These are phyloP conservation scores for Iphiclides podalirius DNA, from an alignment of 2,888 invertebrate genomes.

Conservation along the genomic window DNA sequence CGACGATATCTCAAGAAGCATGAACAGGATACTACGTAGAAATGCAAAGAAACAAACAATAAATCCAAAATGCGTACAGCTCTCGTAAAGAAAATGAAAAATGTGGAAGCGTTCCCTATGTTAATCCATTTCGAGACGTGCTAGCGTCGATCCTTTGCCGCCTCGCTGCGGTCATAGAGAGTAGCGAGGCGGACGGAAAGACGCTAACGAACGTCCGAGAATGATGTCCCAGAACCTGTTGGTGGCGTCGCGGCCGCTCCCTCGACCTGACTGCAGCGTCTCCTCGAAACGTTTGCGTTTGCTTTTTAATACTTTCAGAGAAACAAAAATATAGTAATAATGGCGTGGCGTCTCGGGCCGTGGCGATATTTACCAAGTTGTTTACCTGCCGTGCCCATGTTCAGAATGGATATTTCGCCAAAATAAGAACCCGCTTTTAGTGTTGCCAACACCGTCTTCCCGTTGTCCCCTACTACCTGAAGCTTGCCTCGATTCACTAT, in stretches of 20 bases:
- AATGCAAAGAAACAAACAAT: conserved; percentile 31
- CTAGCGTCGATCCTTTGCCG: conserved; percentile 42
- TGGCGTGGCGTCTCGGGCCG: conserved; percentile 81
- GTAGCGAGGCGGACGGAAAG: conserved; percentile 30
- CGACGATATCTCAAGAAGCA: conserved; percentile 24
- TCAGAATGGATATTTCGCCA: conserved; percentile 99
- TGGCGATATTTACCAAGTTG: conserved; percentile 94
- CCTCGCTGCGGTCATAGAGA: conserved; percentile 32
- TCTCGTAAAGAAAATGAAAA: conserved; percentile 40
- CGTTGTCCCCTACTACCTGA: conserved; percentile 97
- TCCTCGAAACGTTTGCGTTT: conserved; percentile 71
- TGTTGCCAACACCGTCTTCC: conserved; percentile 97
- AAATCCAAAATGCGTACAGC: conserved; percentile 25
- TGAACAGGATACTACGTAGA: conserved; percentile 26
- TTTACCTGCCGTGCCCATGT: conserved; percentile 99
- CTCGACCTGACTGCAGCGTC: conserved; percentile 80
- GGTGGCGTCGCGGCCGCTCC: conserved; percentile 72
- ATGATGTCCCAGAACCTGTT: conserved; percentile 77
- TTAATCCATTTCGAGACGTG: conserved; percentile 41
- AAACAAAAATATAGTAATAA: conserved; percentile 66
- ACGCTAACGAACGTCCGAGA: conserved; percentile 45
- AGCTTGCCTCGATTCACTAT: conserved; percentile 98
- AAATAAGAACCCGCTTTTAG: conserved; percentile 99
- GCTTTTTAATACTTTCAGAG: conserved; percentile 67
- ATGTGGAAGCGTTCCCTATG: conserved; percentile 60